Evolutionary conservation across 2,113 vertebrate genomes (phyloP).

Genomic region (Okapia johnstoni): DNA sequence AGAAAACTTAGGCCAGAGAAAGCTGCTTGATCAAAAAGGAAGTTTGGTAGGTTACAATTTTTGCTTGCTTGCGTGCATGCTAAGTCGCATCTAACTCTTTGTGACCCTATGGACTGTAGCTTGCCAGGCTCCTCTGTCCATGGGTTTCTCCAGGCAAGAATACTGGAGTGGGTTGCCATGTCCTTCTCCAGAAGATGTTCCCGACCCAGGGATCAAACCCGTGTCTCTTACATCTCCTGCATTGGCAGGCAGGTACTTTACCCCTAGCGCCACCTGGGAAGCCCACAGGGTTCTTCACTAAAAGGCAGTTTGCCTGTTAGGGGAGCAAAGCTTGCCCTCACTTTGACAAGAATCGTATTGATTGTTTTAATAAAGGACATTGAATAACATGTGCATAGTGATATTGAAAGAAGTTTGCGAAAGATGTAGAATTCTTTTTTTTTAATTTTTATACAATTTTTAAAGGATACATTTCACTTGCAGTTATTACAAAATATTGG

Average conservation of each 20-base stretch:
- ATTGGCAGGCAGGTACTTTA: background rate
- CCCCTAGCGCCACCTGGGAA: background rate
- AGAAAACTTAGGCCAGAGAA: background rate
- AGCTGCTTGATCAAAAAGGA: background rate
- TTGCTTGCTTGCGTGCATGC: background rate
- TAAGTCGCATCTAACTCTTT: background rate
- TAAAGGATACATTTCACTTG: background rate
- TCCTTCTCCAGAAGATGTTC: background rate
- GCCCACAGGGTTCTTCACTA: background rate
- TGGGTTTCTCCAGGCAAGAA: background rate
- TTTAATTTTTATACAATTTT: background rate
- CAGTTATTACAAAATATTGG: background rate
- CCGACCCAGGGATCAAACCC: background rate
- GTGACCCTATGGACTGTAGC: background rate
- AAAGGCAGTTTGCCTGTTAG: background rate
- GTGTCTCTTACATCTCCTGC: background rate
- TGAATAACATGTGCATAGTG: background rate
- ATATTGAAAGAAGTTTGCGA: background rate
- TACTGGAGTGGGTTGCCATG: background rate
- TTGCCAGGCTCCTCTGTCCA: background rate
- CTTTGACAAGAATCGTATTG: background rate
- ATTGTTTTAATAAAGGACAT: background rate
- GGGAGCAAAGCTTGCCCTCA: background rate
- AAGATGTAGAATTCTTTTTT: background rate
- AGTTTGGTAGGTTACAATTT: background rate